Conservation (phyloP, 2,797 vertebrate genomes). For the Hoplostethus mediterraneus region DNA sequence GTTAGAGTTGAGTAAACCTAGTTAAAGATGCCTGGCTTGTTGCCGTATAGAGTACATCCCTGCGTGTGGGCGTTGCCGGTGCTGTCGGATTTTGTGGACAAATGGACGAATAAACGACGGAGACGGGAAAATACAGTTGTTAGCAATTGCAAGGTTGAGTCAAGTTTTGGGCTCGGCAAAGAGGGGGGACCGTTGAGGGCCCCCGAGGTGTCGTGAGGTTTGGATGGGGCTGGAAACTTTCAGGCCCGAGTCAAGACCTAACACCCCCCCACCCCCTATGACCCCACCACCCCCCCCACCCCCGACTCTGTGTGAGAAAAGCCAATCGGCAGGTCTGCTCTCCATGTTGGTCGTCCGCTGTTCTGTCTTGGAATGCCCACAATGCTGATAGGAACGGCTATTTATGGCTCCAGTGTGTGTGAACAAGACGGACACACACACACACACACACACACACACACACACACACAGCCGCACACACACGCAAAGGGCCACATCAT, state of each 20-base stretch:
- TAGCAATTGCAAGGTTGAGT: too few species aligned
- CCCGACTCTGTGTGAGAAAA: conserved; percentile 55
- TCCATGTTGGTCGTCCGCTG: conserved; percentile 55
- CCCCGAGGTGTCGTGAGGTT: too few species aligned
- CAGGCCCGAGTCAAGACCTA: neutral
- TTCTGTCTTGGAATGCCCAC: conserved; percentile 70
- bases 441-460: too few species aligned
- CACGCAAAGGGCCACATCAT: conserved; percentile 45
- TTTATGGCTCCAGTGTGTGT: conserved; percentile 73
- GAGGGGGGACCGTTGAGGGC: too few species aligned
- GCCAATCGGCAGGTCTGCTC: conserved; percentile 54
- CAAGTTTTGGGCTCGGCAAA: too few species aligned
- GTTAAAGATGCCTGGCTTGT: too few species aligned
- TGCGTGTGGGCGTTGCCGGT: too few species aligned
- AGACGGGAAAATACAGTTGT: too few species aligned
- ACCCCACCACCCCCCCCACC: neutral
- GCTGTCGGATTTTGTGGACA: too few species aligned
- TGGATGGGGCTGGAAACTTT: neutral
- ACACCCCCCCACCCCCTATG: neutral
- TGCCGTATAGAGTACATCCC: too few species aligned
- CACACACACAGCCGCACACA: conserved; percentile 9
- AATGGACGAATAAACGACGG: too few species aligned
- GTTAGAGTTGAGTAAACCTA: too few species aligned
- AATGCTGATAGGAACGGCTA: conserved; percentile 70
- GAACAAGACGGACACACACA: conserved; percentile 55